Evolutionary conservation across 2,888 invertebrate genomes (phyloP).

Genomic region (Liposcelis brunnea): DNA sequence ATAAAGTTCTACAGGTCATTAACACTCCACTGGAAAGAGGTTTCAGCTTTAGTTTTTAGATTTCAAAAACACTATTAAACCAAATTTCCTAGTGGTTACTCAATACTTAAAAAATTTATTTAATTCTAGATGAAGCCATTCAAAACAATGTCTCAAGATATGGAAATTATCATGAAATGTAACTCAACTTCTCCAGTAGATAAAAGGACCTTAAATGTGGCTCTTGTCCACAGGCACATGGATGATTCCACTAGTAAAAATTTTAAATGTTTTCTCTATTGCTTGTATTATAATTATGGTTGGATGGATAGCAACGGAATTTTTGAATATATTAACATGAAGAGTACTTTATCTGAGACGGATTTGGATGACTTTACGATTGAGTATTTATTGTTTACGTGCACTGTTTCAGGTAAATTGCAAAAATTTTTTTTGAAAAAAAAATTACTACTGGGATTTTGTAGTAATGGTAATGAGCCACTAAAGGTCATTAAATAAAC

Average conservation of each 20-base stretch:
- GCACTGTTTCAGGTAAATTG: too few species aligned
- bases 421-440: too few species aligned
- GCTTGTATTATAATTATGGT: neutral
- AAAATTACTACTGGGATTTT: too few species aligned
- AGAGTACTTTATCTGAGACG: neutral
- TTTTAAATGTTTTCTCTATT: neutral
- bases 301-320: neutral
- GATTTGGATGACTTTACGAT: neutral
- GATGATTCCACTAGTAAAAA: neutral
- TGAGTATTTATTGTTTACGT: too few species aligned
- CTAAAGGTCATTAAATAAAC: too few species aligned
- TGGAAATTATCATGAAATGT: neutral
- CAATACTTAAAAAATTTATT: too few species aligned
- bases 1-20: too few species aligned
- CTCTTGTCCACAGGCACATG: neutral
- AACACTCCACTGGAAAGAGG: too few species aligned
- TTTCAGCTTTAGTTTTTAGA: too few species aligned
- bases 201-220: neutral
- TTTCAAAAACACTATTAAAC: too few species aligned
- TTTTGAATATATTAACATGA: neutral
- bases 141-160: neutral
- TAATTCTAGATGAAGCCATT: neutral
- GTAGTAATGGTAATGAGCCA: too few species aligned
- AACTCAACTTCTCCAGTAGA: neutral
- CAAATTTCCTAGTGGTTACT: too few species aligned